phyloP scores from a whole-genome alignment of 2,113 vertebrate genomes.

The Irena cyanogastra region DNA sequence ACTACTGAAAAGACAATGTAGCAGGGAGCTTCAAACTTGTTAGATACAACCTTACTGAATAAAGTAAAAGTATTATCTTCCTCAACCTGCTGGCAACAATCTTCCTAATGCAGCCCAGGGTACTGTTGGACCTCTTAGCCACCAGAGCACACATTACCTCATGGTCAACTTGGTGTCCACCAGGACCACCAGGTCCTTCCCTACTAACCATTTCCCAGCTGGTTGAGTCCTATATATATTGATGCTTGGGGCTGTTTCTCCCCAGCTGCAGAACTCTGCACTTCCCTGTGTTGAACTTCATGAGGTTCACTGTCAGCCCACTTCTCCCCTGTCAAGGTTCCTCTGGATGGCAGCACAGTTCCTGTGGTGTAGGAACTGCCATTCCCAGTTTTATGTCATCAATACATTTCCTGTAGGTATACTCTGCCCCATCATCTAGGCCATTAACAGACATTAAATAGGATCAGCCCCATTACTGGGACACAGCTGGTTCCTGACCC shows the following conservation, averaged over 20 bases:
- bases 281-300: neutral
- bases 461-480: neutral
- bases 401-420: neutral
- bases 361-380: neutral
- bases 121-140: rapidly evolving
- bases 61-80: neutral
- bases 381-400: neutral
- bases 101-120: neutral
- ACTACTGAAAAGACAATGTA: neutral
- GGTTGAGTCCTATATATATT: neutral
- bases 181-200: neutral
- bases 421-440: neutral
- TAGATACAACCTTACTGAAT: neutral
- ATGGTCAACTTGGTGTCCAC: neutral
- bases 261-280: neutral
- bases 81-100: neutral
- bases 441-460: neutral
- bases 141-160: neutral
- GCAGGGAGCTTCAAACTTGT: neutral
- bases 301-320: neutral
- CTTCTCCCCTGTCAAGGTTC: neutral
- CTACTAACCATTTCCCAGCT: neutral
- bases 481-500: neutral
- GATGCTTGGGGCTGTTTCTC: neutral
- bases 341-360: neutral